Base-by-base conservation (phyloP, 2,797 vertebrate genomes). In the Hyperoplus lanceolatus region DNA sequence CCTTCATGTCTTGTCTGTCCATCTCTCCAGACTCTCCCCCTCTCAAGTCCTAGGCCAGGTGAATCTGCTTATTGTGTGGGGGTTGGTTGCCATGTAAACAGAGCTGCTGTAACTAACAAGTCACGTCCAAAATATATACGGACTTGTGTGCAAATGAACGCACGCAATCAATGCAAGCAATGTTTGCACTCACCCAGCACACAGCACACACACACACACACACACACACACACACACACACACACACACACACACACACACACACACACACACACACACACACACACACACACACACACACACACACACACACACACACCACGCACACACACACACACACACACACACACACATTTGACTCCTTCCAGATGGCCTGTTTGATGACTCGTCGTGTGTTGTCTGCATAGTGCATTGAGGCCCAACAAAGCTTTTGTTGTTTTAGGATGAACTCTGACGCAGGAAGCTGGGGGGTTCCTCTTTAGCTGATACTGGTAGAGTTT, bases 71-170 rank as follows among this genome's bases (percentile, higher is more conserved):
- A 87, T 92, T 92, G 80, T 92, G 80, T 90, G 77, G n/a, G 10
- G 29, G 88, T 89, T 90, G 80, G 88, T 89, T 90, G 80, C 83
- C 78, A 82, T 90, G 84, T 81, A 86, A 90, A 89, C 85, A 87
- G 72, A 79, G 76, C 69, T 41, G 59, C 13, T 38, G 82, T 83
- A 72, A 87, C 85, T 42, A 79, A 45, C 73, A 13, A 51, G 62
- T 51, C 72, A 60, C 55, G 46, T 88, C 78, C 75, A 88, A 84
- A 82, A 77, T 70, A 91, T 61, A 87, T 75, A 75, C 70, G 62
- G 41, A 77, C 65, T 61, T 21, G 58, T 39, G 59, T 54, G 73
- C 46, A 75, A 54, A 75, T 68, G 45, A 70, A 70, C 60, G 49
- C 58, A 79, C 4, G 43, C 29, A 14, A 49, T 48, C 72, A 53